Evolutionary conservation across 2,113 vertebrate genomes (phyloP), one percentile per base, ranked within the genome.

Genomic region (Willisornis vidua): DNA sequence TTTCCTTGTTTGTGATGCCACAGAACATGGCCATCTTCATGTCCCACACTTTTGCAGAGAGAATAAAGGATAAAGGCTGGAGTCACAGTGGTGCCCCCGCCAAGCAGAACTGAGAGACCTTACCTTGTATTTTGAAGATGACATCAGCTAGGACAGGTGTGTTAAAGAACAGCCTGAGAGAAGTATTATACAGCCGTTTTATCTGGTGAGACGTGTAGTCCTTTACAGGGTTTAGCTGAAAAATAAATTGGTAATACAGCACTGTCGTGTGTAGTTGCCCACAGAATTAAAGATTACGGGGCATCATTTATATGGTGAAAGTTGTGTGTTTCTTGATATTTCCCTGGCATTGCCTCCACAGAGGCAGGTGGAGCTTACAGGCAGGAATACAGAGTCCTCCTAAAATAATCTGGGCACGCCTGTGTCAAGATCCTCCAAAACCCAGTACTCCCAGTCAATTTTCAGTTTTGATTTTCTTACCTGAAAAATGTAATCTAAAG

Each of bases 111-210:
- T 68, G 55, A 55, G 14, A 19, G 28, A 39, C 49, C 2, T 0
- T 98, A 99, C 99, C 99, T 99, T 99, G 99, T 97, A 99, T 98
- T 98, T 99, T 99, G 92, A 99, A 99, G 97, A 99, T 99, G 94
- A 99, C 99, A 95, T 99, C 99, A 37, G 99, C 99, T 85, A 99
- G 98, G 52, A 99, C 97, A 63, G 99, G 98, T 4, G 98, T 99
- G 82, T 99, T 99, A 96, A 99, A 99, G 93, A 99, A 99, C 95
- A 98, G 98, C 92, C 98, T 99, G 54, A 99, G 98, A 67, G 99
- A 99, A 80, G 98, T 99, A 41, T 96, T 98, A 51, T 97, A 98
- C 61, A 98, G 95, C 29, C 22, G 94, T 76, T 92, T 96, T 52
- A 97, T 89, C 92, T 98, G 97, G 62, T 97, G 97, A 70, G 97